phyloP scores from a whole-genome alignment of 2,797 vertebrate genomes.

The Apogon talboti region DNA sequence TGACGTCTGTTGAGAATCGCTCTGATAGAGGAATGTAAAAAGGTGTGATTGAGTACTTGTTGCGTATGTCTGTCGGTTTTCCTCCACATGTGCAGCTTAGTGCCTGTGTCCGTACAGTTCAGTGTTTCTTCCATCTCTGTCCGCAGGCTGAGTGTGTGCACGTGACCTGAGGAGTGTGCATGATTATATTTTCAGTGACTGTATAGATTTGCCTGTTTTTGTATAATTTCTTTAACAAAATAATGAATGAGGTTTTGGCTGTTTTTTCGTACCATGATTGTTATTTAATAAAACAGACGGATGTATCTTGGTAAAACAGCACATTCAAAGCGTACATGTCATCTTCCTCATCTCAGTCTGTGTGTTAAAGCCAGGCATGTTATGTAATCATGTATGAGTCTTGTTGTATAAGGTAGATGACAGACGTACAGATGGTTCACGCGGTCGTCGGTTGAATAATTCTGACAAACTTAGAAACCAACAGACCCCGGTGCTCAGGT shows the following conservation, averaged over 20 bases:
- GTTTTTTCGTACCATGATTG: slow-evolving; percentile 68
- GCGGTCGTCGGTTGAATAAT: slow-evolving; percentile 40
- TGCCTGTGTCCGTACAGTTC: slow-evolving; percentile 17
- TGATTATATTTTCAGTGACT: slow-evolving; percentile 59
- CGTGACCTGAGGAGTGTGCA: slow-evolving; percentile 46
- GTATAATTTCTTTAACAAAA: slow-evolving; percentile 61
- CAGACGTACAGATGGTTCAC: slow-evolving; percentile 6
- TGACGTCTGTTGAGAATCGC: slow-evolving; percentile 43
- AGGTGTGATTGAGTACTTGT: too few relatives aligned
- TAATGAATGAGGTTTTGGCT: slow-evolving; percentile 38
- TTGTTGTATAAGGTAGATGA: slow-evolving; percentile 8
- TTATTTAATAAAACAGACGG: slow-evolving; percentile 79
- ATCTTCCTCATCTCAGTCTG: background rate
- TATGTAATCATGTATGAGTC: slow-evolving; percentile 26
- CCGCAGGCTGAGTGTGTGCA: slow-evolving; percentile 6
- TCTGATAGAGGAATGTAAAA: slow-evolving; percentile 40
- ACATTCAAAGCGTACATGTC: too few relatives aligned
- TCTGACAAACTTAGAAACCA: slow-evolving; percentile 48
- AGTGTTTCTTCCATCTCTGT: background rate
- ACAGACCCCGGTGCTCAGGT: slow-evolving; percentile 26
- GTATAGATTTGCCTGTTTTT: slow-evolving; percentile 65
- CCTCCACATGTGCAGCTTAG: slow-evolving; percentile 44
- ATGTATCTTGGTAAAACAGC: background rate
- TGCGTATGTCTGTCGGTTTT: slow-evolving; percentile 26
- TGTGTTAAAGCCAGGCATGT: slow-evolving; percentile 2